Evolutionary conservation across 2,797 vertebrate genomes (phyloP).

Genomic region (Danio aesculapii): DNA sequence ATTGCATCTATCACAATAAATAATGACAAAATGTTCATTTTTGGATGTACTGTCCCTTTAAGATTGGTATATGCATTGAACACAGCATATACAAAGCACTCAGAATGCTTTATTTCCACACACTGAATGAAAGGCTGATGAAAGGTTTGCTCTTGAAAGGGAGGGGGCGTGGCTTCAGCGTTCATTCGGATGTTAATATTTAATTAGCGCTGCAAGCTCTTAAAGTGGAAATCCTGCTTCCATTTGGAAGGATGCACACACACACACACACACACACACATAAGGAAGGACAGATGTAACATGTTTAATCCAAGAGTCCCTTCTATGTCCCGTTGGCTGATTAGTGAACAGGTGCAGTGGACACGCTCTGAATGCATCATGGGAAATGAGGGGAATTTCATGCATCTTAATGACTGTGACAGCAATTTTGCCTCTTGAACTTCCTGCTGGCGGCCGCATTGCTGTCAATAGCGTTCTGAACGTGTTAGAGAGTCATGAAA

Average conservation of each 20-base stretch:
- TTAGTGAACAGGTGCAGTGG: slow-evolving; percentile 54
- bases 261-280: neutral
- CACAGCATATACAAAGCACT: too few species aligned
- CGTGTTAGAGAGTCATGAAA: slow-evolving; percentile 42
- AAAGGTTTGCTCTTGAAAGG: slow-evolving; percentile 54
- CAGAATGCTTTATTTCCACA: slow-evolving; percentile 1
- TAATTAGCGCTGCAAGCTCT: slow-evolving; percentile 68
- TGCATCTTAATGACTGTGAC: slow-evolving; percentile 29
- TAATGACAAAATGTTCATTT: too few species aligned
- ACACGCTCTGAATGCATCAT: slow-evolving; percentile 37
- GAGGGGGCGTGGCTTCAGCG: slow-evolving; percentile 61
- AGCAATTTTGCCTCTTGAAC: slow-evolving; percentile 19
- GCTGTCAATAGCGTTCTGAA: neutral
- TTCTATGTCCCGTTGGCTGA: slow-evolving; percentile 44
- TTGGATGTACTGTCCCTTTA: too few species aligned
- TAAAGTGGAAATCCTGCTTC: slow-evolving; percentile 51
- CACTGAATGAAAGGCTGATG: slow-evolving; percentile 59
- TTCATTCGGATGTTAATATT: slow-evolving; percentile 73
- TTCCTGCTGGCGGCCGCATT: slow-evolving; percentile 1
- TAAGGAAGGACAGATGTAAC: slow-evolving; percentile 39
- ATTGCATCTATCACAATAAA: too few species aligned
- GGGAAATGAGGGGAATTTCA: slow-evolving; percentile 28
- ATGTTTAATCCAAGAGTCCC: slow-evolving; percentile 27
- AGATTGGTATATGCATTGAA: too few species aligned
- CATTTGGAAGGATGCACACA: neutral